Evolutionary conservation across 2,888 invertebrate genomes (phyloP).

Genomic region (Abrostola tripartita): DNA sequence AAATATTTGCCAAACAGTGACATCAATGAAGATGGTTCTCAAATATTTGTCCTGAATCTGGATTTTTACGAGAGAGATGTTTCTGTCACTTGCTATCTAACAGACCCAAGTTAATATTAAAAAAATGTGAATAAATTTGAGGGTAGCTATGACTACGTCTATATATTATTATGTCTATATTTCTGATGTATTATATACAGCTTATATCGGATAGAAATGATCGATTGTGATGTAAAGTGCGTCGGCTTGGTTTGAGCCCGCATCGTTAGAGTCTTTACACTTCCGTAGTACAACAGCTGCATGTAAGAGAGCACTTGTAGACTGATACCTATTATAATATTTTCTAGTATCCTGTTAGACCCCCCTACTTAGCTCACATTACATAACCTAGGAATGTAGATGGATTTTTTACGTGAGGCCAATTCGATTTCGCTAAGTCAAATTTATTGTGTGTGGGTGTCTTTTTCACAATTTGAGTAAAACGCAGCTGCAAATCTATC

Average conservation of each 20-base stretch:
- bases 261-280: not conserved
- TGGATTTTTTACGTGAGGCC: not conserved
- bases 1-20: too few relatives aligned
- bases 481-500: not conserved
- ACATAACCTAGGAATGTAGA: not conserved
- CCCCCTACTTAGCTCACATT: not conserved
- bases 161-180: not conserved
- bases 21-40: too few relatives aligned
- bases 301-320: not conserved
- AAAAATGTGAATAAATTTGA: too few relatives aligned
- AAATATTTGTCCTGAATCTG: too few relatives aligned
- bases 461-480: too few relatives aligned
- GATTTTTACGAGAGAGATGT: too few relatives aligned
- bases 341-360: not conserved
- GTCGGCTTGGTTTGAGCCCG: not conserved
- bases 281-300: conserved; percentile 1
- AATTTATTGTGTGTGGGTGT: too few relatives aligned
- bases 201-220: not conserved
- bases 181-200: not conserved
- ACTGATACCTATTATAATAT: not conserved
- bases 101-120: too few relatives aligned
- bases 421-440: not conserved
- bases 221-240: conserved; percentile 4
- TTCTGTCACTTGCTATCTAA: too few relatives aligned
- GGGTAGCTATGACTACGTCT: too few relatives aligned